Evolutionary conservation across 2,888 invertebrate species (phyloP).

Genomic region (Trichopoda pennipes): DNA sequence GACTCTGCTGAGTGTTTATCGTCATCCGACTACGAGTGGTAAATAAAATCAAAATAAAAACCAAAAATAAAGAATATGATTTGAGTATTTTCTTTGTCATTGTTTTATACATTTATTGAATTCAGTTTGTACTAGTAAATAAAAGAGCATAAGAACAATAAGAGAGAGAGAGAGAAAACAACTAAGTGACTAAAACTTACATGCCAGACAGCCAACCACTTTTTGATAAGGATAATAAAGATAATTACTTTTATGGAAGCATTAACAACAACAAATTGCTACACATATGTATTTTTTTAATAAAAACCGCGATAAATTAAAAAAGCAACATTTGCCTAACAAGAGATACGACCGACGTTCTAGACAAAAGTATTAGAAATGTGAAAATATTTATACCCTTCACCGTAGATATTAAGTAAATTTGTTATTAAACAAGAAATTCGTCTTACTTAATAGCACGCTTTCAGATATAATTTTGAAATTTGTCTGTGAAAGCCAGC

Average conservation of each 20-base stretch:
- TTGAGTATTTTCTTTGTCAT: too few relatives aligned
- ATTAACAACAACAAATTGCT: neutral
- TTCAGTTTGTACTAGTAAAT: slow-evolving; percentile 52
- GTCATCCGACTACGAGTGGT: slow-evolving; percentile 31
- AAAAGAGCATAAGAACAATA: slow-evolving; percentile 25
- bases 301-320: too few relatives aligned
- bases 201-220: slow-evolving; percentile 10
- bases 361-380: too few relatives aligned
- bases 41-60: slow-evolving; percentile 34
- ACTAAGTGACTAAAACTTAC: neutral
- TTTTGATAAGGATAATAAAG: slow-evolving; percentile 54
- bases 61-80: neutral
- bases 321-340: too few relatives aligned
- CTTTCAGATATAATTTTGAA: too few relatives aligned
- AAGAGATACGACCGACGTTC: too few relatives aligned
- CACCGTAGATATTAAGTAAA: too few relatives aligned
- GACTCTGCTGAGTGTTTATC: slow-evolving; percentile 21
- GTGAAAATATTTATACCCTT: too few relatives aligned
- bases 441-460: too few relatives aligned
- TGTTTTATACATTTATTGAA: slow-evolving; percentile 18
- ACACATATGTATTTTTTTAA: neutral
- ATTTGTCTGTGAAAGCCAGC: too few relatives aligned
- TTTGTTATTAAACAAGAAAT: too few relatives aligned
- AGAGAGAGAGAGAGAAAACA: slow-evolving; percentile 19
- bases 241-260: slow-evolving; percentile 12